Conservation (phyloP, 2,888 invertebrate species). For the Cheilosia vulpina region DNA sequence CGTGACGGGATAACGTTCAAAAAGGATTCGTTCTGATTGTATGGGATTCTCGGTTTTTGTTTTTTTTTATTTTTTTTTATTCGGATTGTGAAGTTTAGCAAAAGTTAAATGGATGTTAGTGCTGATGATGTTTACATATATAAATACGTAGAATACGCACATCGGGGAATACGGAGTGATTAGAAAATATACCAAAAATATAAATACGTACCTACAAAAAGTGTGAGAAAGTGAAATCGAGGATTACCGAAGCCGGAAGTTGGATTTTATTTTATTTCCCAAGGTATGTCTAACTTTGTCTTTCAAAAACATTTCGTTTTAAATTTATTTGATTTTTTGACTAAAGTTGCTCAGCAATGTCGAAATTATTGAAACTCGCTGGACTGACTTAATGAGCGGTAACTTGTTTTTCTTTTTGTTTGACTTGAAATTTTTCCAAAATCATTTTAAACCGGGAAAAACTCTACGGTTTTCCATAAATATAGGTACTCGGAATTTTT, state of each 20-base stretch:
- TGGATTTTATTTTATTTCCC: slow-evolving; percentile 1
- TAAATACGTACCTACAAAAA: neutral
- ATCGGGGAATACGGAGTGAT: neutral
- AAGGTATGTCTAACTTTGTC: neutral
- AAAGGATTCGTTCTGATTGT: neutral
- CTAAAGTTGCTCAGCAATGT: slow-evolving; percentile 39
- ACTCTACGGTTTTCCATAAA: neutral
- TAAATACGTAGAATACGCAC: neutral
- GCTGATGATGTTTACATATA: neutral
- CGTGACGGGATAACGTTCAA: neutral
- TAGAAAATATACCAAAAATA: neutral
- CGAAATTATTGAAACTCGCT: slow-evolving; percentile 45
- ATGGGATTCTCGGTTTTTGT: neutral
- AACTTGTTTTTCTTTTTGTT: neutral
- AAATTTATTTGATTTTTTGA: neutral
- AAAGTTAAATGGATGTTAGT: neutral
- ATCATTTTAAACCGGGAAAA: no score
- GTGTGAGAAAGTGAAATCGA: slow-evolving; percentile 8
- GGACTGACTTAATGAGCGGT: slow-evolving; percentile 53
- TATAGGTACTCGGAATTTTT: no score
- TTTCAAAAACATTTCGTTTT: neutral
- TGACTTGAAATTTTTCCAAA: no score
- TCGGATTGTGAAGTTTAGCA: neutral
- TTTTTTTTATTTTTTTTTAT: no score
- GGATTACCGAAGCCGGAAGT: slow-evolving; percentile 5